These are phyloP conservation scores for Anastrepha ludens DNA, from an alignment of 1,140 invertebrate species.

Conservation along the genomic window DNA sequence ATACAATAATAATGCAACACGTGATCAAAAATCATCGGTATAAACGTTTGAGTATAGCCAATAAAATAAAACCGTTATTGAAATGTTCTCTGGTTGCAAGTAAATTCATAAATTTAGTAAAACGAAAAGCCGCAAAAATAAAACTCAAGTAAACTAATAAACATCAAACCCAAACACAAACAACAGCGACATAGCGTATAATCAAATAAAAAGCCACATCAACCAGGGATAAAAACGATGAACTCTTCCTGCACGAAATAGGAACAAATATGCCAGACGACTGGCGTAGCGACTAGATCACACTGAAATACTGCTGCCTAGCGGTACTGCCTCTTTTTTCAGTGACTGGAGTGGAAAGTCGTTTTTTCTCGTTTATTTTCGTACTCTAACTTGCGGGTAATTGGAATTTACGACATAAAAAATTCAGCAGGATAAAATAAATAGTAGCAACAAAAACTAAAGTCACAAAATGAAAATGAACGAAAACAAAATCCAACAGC, in stretches of 20 bases:
- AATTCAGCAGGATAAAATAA: background rate
- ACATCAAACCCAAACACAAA: background rate
- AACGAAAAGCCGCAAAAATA: background rate
- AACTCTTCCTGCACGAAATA: background rate
- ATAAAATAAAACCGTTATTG: background rate
- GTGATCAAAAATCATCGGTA: too few species aligned
- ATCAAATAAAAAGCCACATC: constrained; percentile 4
- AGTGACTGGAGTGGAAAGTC: background rate
- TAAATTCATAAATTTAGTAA: background rate
- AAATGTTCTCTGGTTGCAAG: background rate
- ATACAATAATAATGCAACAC: too few species aligned
- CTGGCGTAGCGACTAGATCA: too few species aligned
- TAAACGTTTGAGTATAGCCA: background rate
- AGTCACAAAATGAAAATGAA: background rate
- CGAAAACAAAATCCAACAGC: background rate
- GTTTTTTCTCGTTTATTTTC: constrained; percentile 43
- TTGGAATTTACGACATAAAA: constrained; percentile 36
- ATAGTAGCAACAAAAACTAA: background rate
- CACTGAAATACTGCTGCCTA: background rate
- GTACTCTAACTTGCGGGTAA: background rate
- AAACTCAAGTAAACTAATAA: background rate
- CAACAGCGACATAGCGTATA: background rate
- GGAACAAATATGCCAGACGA: background rate
- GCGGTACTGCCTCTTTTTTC: background rate
- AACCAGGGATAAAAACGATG: background rate